Evolutionary conservation across 2,113 vertebrate species (phyloP), one percentile per base, ranked within the genome.

Genomic region (Oryzias javanicus): DNA sequence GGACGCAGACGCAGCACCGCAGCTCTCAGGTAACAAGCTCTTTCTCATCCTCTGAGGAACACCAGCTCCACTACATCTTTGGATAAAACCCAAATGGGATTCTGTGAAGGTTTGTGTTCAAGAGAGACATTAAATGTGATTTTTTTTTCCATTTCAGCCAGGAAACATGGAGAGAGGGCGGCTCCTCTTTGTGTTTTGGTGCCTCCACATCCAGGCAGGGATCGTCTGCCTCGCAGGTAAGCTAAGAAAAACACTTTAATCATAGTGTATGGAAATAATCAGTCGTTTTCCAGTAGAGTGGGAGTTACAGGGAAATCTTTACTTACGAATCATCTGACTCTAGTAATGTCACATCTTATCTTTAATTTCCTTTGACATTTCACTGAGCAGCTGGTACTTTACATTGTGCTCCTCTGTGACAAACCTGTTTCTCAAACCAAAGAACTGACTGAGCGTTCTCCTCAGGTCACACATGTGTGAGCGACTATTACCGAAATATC

Each of bases 1-100:
- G 19, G 63, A 72, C 64, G 48, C 51, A 27, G 24, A 60, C 60
- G 1, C 49, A 55, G 62, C 50, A 60, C 3, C 66, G 15, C 76
- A 72, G 60, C 58, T 55, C 59, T 5, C 15, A 78, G 78, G 83
- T 82, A 76, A 76, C 1, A 2, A n/a, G 14, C 47, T 17, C 16
- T 78, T 70, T 40, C 17, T 27, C 29, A 35, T 35, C 35, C 35
- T 12, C 35, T 35, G 35, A 35, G 35, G 8, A 12, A 35, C 35
- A 35, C 8, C 35, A 12, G 35, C 35, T 35, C 35, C 35, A 35
- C 35, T 29, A 29, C 27, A 29, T 29, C 27, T 35, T 35, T 6
- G 6, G 25, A 27, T 27, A 6, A 4, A 27, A 27, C 4, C 25
- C 4, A 6, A 6, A 27, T 5, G 15, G 3, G 15, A 46, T n/a